Percentiles rank a stretch among this genome's conserved stretches.
These are phyloP conservation scores for Anoplopoma fimbria DNA, from an alignment of 2,113 vertebrate genomes.

Conservation along the genomic window DNA sequence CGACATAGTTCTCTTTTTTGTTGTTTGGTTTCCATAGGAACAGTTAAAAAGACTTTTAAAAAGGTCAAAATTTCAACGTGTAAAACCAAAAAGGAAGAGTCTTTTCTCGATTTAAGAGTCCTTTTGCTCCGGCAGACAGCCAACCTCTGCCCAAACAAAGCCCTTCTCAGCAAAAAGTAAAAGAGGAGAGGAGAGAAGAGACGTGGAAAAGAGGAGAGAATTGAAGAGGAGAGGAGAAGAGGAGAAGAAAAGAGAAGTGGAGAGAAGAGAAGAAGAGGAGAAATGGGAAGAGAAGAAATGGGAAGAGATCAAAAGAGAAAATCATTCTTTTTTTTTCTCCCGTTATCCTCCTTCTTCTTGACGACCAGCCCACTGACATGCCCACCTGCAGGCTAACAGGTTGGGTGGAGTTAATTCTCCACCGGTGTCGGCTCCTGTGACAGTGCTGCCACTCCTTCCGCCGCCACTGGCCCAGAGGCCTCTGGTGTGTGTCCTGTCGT, in stretches of 20 bases:
- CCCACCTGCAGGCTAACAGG: neutral
- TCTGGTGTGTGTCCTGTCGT: constrained; percentile 78
- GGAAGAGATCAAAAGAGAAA: constrained; percentile 23
- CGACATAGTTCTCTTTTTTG: constrained; percentile 57
- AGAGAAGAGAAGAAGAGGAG: constrained; percentile 18
- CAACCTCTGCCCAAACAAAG: constrained; percentile 9
- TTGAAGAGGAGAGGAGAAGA: constrained; percentile 9
- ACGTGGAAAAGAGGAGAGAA: constrained; percentile 27
- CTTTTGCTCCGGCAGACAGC: constrained; percentile 48
- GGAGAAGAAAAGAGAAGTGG: constrained; percentile 11
- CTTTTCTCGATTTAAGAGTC: constrained; percentile 62
- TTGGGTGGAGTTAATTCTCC: constrained; percentile 87
- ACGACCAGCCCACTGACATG: neutral
- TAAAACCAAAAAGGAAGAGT: constrained; percentile 70
- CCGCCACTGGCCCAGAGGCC: constrained; percentile 76
- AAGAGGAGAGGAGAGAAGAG: constrained; percentile 25
- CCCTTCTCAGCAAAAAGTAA: constrained; percentile 7
- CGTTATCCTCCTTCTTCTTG: constrained; percentile 31
- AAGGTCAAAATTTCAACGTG: constrained; percentile 69
- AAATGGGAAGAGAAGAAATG: neutral
- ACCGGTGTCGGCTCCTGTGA: constrained; percentile 88
- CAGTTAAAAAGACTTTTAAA: constrained; percentile 76
- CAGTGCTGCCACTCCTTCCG: constrained; percentile 71
- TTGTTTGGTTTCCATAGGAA: constrained; percentile 77
- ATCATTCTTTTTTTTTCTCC: constrained; percentile 30